Evolutionary conservation across 2,888 invertebrate genomes (phyloP), one percentile per base, ranked within the genome.

Genomic region (Ophion obscuratus): DNA sequence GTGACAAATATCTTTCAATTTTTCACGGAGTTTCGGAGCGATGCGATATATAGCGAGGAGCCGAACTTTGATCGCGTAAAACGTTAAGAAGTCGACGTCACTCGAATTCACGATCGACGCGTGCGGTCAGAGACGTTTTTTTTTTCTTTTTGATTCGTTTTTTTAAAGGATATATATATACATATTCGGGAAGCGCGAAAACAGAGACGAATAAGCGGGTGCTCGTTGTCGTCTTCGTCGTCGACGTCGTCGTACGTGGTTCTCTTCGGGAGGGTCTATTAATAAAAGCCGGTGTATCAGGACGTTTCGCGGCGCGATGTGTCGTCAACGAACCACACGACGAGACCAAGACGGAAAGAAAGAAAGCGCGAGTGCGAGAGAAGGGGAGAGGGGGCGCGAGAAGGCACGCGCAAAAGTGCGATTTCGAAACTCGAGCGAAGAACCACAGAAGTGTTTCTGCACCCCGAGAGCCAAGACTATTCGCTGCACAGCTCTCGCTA

Each of bases 251-350:
- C 77, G 67, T 68, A 62, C 62, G 70, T 31, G 79, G 36, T 61
- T 44, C 57, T 67, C 81, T 40, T 57, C 81, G 73, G 66, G 85
- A 53, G 77, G 83, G 57, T 89, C 91, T 92, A 92, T 92, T 90
- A 91, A 92, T 92, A 92, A 92, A 89, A 87, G 70, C 84, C 80
- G 88, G 87, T 85, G 81, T 81, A 82, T 87, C 81, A 78, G 76
- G 80, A 84, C 85, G 88, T 74, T 78, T 59, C 57, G 44, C 40
- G 70, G 77, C 71, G 64, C 76, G 71, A 27, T 59, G 40, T 67
- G 79, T 84, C 76, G 80, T 61, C 79, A 68, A 61, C 44, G 67
- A 75, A 7, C 57, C 64, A 31, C 31, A 53, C 71, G 83, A 76
- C 66, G 62, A 27, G 53, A 68, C 20, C 36, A 64, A 20, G 61